These are phyloP conservation scores for Erebia ligea DNA, from an alignment of 2,888 invertebrate genomes.

Conservation along the genomic window DNA sequence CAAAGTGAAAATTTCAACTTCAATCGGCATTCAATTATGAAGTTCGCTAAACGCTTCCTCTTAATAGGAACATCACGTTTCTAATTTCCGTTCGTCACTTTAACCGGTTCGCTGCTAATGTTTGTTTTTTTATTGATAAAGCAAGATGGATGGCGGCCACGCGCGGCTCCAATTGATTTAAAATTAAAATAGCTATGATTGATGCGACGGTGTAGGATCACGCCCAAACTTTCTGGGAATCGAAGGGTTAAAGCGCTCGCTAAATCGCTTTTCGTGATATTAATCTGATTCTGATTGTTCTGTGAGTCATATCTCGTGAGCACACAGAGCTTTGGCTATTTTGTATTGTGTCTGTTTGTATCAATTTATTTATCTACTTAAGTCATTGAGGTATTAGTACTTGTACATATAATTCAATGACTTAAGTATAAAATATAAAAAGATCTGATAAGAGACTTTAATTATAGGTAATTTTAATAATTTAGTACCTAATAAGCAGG, in stretches of 20 bases:
- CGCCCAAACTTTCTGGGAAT: constrained; percentile 68
- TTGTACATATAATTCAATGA: too few species aligned
- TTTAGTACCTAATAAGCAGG: too few species aligned
- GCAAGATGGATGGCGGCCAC: constrained; percentile 76
- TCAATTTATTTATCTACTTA: not conserved
- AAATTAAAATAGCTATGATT: constrained; percentile 75
- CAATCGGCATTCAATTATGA: constrained; percentile 1
- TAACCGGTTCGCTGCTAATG: constrained; percentile 41
- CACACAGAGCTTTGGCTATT: not conserved
- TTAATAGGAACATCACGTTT: constrained; percentile 32
- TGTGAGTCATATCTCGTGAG: constrained; percentile 7
- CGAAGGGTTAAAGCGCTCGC: constrained; percentile 58
- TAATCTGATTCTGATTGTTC: constrained; percentile 22
- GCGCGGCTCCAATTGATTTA: constrained; percentile 79
- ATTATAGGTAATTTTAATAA: too few species aligned
- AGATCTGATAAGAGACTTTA: too few species aligned
- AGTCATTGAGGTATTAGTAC: too few species aligned
- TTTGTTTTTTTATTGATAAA: constrained; percentile 61
- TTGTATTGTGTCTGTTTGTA: not conserved
- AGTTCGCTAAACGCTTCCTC: constrained; percentile 1
- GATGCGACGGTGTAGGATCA: constrained; percentile 64
- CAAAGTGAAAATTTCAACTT: not conserved
- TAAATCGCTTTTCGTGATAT: constrained; percentile 49
- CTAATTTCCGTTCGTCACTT: constrained; percentile 34
- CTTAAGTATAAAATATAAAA: too few species aligned